Base-by-base conservation (phyloP, 2,797 vertebrate species). In the Knipowitschia caucasica region DNA sequence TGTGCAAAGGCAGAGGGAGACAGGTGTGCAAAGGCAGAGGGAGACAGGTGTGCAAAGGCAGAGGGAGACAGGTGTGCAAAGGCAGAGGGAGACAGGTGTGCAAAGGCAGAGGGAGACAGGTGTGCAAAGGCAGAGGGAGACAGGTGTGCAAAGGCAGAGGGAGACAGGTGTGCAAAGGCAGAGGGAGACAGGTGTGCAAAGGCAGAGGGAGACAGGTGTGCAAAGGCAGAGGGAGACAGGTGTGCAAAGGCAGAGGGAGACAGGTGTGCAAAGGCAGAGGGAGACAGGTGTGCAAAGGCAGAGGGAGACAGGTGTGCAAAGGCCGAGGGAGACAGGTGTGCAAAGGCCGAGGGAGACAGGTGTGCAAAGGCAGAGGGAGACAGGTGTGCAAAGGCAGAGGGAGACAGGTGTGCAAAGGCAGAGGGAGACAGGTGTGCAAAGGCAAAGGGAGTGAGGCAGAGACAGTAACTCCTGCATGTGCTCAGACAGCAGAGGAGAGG, bases 71-170 rank as follows among this genome's bases (percentile, higher is more conserved):
- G 69, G 67, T 77, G 64, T 74, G 59, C 11, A 3, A 40, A 69
- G 69, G 72, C 60, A 71, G 18, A 52, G 67, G 50, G 55, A 71
- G 71, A 75, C 75, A 77, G 69, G 67, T 77, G 64, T 74, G 59
- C 11, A 3, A 40, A 69, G 69, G 72, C 60, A 71, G 18, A 52
- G 67, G 50, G 55, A 71, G 71, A 75, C 75, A 77, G 69, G 67
- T 77, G 64, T 74, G 59, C 11, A 3, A 40, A 69, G 69, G 72
- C 60, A 71, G 18, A 52, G 67, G 50, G 55, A 71, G 71, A 75
- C 75, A 77, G 69, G 67, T 77, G 64, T 74, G 59, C 11, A 3
- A 40, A 69, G 69, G 72, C 60, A 71, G 18, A 52, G 67, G 50
- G 55, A 71, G 71, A 75, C 75, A 77, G 69, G 67, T 77, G 64